Percentiles rank a stretch among this genome's conserved stretches.
Conservation (phyloP, 2,113 vertebrate genomes). For the Zapornia atra region DNA sequence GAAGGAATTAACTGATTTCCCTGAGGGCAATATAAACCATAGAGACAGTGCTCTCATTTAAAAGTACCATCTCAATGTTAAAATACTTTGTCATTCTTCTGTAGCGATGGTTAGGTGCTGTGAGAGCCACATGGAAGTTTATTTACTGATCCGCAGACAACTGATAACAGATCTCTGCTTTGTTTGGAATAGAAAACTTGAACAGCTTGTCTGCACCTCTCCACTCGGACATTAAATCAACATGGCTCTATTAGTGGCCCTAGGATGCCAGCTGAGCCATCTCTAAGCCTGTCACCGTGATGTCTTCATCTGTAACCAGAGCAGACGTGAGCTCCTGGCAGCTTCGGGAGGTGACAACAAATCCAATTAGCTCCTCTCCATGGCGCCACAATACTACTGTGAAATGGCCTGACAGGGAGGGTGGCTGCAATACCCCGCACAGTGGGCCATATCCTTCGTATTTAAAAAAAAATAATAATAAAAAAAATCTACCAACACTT, state of each 20-base stretch:
- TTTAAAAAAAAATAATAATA: background rate
- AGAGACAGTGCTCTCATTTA: conserved; percentile 63
- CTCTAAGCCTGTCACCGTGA: conserved; percentile 97
- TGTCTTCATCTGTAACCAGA: conserved; percentile 99
- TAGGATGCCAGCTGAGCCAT: conserved; percentile 97
- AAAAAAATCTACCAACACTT: conserved; percentile 43
- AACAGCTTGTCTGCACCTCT: conserved; percentile 91
- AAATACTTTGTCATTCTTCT: conserved; percentile 76
- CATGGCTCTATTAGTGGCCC: conserved; percentile 93
- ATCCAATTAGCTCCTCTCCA: conserved; percentile 99
- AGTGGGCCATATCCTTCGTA: conserved; percentile 74
- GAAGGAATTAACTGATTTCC: conserved; percentile 78
- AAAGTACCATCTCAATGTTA: conserved; percentile 60
- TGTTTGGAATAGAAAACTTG: conserved; percentile 84
- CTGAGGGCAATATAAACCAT: conserved; percentile 75
- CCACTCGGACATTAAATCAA: conserved; percentile 91
- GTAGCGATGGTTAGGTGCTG: conserved; percentile 67
- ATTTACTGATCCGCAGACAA: conserved; percentile 82
- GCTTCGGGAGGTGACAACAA: conserved; percentile 99
- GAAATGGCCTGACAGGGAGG: conserved; percentile 84
- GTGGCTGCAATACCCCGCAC: conserved; percentile 77
- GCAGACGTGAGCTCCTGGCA: conserved; percentile 96
- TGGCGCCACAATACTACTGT: conserved; percentile 82
- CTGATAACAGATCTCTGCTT: conserved; percentile 80
- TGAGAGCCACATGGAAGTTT: conserved; percentile 76